Base-by-base conservation (phyloP, 2,888 invertebrate genomes). In the Alloplasta piceator region DNA sequence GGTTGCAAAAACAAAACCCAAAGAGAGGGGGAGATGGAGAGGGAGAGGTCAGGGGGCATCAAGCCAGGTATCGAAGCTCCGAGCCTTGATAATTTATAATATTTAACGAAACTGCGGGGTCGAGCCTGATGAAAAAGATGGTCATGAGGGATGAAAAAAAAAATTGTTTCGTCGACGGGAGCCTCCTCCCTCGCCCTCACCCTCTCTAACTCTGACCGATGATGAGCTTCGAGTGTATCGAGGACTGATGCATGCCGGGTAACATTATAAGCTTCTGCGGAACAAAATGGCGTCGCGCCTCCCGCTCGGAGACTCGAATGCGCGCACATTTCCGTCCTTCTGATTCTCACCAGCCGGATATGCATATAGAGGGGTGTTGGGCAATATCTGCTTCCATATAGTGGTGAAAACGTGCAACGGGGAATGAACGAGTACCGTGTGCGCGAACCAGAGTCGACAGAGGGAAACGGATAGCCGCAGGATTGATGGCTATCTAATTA, bases 401-500 rank as follows among this genome's bases (percentile, higher is more conserved):
- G 41, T 5, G 3, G 46, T 36, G 60, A 52, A 41, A 68, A 68
- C 50, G 72, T 43, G 26, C 41, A 77, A 55, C 46, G 66, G 58
- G 58, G 71, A 3, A 16, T 39, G 72, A 38, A 41, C n/a, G 72
- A 76, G 70, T 48, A 66, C 70, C 78, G 78, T 73, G 78, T 78
- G 81, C 74, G 66, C 12, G 55, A 73, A 63, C 63, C 72, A 64
- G 77, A 12, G 66, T 67, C 52, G 56, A 48, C 26, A 3, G 26
- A 36, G 60, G 58, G 71, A 71, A 83, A 82, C 85, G 84, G 85
- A 77, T 85, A 85, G 82, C 86, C 83, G 79, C 82, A 87, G 85
- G 87, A 89, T 90, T 89, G 89, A 90, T 89, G 89, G 87, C 83
- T 85, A 87, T 87, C 87, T 90, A 89, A 89, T 90, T 89, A 89